Evolutionary conservation across 2,888 invertebrate genomes (phyloP), one percentile per base, ranked within the genome.

Genomic region (Pseudococcus viburni): DNA sequence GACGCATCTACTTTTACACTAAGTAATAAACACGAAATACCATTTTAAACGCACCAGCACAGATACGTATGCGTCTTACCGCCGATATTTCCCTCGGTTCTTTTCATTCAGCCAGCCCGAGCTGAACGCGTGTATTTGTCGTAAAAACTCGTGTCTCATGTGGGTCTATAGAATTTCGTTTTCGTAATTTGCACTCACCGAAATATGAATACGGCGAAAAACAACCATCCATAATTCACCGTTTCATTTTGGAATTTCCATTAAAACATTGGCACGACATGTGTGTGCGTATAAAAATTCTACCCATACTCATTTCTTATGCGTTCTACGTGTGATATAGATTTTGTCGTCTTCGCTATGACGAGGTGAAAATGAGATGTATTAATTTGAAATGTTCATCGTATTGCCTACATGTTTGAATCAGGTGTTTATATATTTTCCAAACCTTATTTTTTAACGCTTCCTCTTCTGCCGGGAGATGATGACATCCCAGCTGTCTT

Each of bases 111-210:
- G n/a, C 59, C 15, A 59, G 22, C 64, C 64, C n/a, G 19, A 19
- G 22, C 22, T 33, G 26, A 33, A 33, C 19, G 19, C 22, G 19
- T 64, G 64, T 64, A 64, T 19, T 19, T 19, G 22, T 64, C 64
- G 64, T 64, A 64, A 64, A 64, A 64, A 64, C 64, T 64, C 64
- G 64, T 64, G 64, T 64, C 64, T 64, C 64, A 64, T 64, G 64
- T 64, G 64, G 64, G 19, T 64, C 64, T 64, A 22, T 22, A 64
- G 64, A 64, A 64, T 22, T 64, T 19, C 11, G 64, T 64, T 64
- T 64, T 33, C 64, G 64, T 64, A 64, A 64, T 64, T 64, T 64
- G 64, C 64, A 64, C 64, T 64, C 64, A 64, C 19, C 64, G 19
- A 46, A 22, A 64, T 64, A 64, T 64, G 64, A 64, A 64, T 64